Evolutionary conservation across 1,140 invertebrate species (phyloP), one percentile per base, ranked within the genome.

Genomic region (Luehdorfia chinensis): DNA sequence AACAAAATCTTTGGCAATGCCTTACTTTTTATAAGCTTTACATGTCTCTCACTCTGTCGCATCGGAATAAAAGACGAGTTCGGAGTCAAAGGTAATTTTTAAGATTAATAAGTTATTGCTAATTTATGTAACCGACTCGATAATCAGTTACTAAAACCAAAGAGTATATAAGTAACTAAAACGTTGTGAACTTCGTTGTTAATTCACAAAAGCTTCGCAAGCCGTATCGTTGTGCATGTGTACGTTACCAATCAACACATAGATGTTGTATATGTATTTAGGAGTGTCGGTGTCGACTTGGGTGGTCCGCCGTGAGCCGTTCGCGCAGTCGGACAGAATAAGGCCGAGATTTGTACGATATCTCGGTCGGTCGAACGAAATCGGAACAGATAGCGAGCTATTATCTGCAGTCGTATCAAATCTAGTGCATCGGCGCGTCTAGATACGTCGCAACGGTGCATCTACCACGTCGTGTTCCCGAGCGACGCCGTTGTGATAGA

Each of bases 331-430:
- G 59, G 63, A 68, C 68, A 60, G 59, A 75, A 76, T 73, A 76
- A 77, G 68, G 64, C 62, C 63, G 73, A 80, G 76, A 80, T 80
- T 78, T 68, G 76, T 80, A 69, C 50, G 73, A 73, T 71, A 76
- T 74, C 58, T 63, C 66, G 57, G 52, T 51, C 68, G 70, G 66
- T 78, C n/a, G n/a, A 71, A 64, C 72, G 66, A 69, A 75, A 77
- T 70, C 72, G 67, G n/a, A n/a, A n/a, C 75, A 78, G 75, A 80
- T 79, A 76, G 73, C 61, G 65, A 71, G 64, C 73, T 77, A n/a
- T n/a, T 77, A 83, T 77, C 78, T 71, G 48, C 62, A 58, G 73
- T 78, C 73, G 62, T 55, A 75, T 84, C 73, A 53, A 49, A 75
- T 77, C 73, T 76, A 71, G 74, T 71, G 73, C 75, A 66, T 51